Evolutionary conservation across 1,140 invertebrate species (phyloP), one percentile per base, ranked within the genome.

Genomic region (Trissolcus basalis): DNA sequence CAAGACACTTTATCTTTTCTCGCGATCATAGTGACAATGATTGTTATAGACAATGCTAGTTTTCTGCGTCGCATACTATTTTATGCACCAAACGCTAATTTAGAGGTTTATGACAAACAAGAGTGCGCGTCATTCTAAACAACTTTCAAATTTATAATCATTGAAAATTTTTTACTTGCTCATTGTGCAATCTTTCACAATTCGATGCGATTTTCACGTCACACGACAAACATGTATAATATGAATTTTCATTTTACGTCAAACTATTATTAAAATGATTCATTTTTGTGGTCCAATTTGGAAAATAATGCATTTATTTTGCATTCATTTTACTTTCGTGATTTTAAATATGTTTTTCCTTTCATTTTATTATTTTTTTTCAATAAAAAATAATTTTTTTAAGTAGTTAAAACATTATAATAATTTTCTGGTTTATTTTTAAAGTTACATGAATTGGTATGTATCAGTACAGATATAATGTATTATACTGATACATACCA

Each of bases 91-190:
- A 60, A 55, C 43, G 54, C 59, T 47, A 70, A 70, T 69, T 63
- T 60, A 55, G 45, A 33, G 12, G 50, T 69, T 76, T 76, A 76
- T 55, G 65, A 65, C 15, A 55, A 33, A 49, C 65, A 69, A 69
- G 19, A 65, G 32, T 48, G 54, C 15, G 36, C 51, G 65, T 68
- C 63, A 56, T 58, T 61, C 68, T 53, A 53, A 45, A 49, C 65
- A 67, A 70, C 65, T 64, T 69, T 76, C 59, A 65, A 70, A 76
- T 60, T 60, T 55, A 41, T 70, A 76, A 70, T 69, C 50, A 55
- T 60, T 27, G 54, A 59, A 47, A 60, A 59, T 54, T 76, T 76
- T 69, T 76, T 76, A 75, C 70, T n/a, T 48, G 55, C 65, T 33
- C 54, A 65, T 76, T 70, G 55, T 60, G 73, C 54, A 59, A 76